phyloP scores from a whole-genome alignment of 2,888 invertebrate genomes.

The Trichogramma dendrolimi region DNA sequence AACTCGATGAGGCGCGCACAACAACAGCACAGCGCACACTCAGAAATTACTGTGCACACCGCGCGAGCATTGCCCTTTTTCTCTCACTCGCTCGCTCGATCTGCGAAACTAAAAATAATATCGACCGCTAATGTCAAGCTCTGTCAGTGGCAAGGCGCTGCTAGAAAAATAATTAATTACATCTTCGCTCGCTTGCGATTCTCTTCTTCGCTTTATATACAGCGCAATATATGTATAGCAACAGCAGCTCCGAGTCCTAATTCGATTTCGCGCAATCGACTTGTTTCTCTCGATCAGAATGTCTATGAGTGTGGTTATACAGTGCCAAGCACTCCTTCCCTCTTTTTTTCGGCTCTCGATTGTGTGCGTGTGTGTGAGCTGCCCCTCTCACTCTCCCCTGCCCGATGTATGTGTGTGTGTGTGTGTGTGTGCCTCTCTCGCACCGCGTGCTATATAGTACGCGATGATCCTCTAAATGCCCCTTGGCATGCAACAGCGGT shows the following conservation, averaged over 20 bases:
- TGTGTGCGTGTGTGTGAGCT: slow-evolving; percentile 26
- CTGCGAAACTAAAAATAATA: slow-evolving; percentile 29
- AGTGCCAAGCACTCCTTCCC: not conserved
- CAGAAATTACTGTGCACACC: no score
- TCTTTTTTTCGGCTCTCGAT: slow-evolving; percentile 7
- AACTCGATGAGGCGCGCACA: no score
- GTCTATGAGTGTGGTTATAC: not conserved
- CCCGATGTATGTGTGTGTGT: not conserved
- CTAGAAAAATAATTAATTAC: slow-evolving; percentile 48
- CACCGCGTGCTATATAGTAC: no score
- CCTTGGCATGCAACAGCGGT: no score
- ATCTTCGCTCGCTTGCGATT: slow-evolving; percentile 34
- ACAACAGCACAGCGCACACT: no score
- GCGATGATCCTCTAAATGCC: no score
- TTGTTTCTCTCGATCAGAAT: slow-evolving; percentile 36
- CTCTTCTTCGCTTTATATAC: slow-evolving; percentile 1
- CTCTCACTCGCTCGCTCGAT: not conserved
- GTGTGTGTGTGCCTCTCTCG: not conserved
- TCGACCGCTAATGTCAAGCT: slow-evolving; percentile 29
- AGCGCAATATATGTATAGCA: not conserved
- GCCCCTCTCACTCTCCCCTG: slow-evolving; percentile 46
- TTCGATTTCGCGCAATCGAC: slow-evolving; percentile 49
- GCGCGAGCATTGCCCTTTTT: slow-evolving; percentile 8
- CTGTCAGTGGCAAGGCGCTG: slow-evolving; percentile 45
- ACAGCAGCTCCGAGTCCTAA: slow-evolving; percentile 36